Base-by-base conservation (phyloP, 2,113 vertebrate genomes). In the Glaucidium brasilianum region DNA sequence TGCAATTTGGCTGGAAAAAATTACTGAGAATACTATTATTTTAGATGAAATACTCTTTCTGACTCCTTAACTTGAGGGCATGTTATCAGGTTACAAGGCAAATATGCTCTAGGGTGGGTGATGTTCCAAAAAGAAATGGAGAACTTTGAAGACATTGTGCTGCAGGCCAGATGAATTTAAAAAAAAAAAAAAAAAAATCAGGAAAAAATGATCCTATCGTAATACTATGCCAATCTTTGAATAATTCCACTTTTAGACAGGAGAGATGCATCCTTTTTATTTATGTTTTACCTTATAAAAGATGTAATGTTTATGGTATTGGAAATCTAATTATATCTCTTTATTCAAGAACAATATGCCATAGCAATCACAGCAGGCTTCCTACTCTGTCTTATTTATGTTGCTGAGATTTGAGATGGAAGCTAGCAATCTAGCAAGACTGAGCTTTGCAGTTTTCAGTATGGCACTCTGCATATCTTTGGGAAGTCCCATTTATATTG, bases 401-500 rank as follows among this genome's bases (percentile, higher is more conserved):
- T 12, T 80, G 30, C 47, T 87, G 64, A 71, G 41, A 12, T 89
- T 52, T 73, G 83, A 73, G 67, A 17, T 26, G 11, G 71, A 66
- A 67, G 27, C 6, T 29, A 16, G 29, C 16, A 58, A 6, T 12
- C 32, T 15, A 75, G 18, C 58, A 90, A 35, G 52, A 52, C n/a
- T 60, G 64, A 47, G 25, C 34, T 77, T 66, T 47, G 20, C 17
- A 27, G 9, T 69, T 67, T 56, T 35, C 20, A 15, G 8, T 4
- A 5, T 15, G n/a, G 35, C 37, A 45, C 43, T 69, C 67, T 35
- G 55, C 23, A 10, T 11, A 8, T 2, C 45, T 52, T 35, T 17
- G n/a, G 27, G 10, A 39, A 60, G 23, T 56, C 15, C 53, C 8
- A 0, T 6, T 13, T 7, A 3, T 5, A 3, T 29, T 26, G 11